Percentiles rank a stretch among this genome's conserved stretches.
Evolutionary conservation across 2,888 invertebrate genomes (phyloP).

Genomic region (Chrysomela aeneicollis): DNA sequence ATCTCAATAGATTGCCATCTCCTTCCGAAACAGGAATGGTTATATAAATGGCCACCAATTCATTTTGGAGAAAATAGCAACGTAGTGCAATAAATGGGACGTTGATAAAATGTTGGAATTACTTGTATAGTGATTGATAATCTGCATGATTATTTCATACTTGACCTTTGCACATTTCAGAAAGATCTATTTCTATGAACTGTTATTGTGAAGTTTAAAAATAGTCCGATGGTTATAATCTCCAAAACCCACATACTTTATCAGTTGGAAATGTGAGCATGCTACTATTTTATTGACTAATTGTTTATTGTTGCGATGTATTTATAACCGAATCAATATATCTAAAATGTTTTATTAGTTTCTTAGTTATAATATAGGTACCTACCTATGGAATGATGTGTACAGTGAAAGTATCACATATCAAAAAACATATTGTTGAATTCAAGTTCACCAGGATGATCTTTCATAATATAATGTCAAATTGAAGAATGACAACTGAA

Average conservation of each 20-base stretch:
- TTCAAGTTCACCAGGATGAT: too few relatives aligned
- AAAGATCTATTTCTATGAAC: slow-evolving; percentile 22
- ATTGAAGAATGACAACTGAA: too few relatives aligned
- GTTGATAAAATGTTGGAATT: too few relatives aligned
- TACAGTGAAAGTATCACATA: too few relatives aligned
- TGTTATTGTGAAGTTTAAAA: slow-evolving; percentile 37
- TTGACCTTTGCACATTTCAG: slow-evolving; percentile 15
- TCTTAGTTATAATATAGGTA: slow-evolving; percentile 24
- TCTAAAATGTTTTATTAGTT: slow-evolving; percentile 25
- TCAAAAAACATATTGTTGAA: too few relatives aligned
- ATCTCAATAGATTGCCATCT: too few relatives aligned
- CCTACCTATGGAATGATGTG: neutral
- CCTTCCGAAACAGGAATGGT: too few relatives aligned
- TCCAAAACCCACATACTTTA: slow-evolving; percentile 9
- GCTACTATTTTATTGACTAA: slow-evolving; percentile 28
- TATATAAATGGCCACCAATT: too few relatives aligned
- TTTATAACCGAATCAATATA: slow-evolving; percentile 29
- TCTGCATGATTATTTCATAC: slow-evolving; percentile 6
- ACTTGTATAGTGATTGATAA: neutral
- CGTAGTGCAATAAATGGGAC: too few relatives aligned
- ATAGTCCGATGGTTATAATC: slow-evolving; percentile 30
- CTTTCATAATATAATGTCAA: too few relatives aligned
- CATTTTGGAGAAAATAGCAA: too few relatives aligned
- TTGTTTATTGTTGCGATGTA: slow-evolving; percentile 33
- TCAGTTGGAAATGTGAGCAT: slow-evolving; percentile 22